Evolutionary conservation across 2,888 invertebrate genomes (phyloP).

Genomic region (Hydrotaea diabolus): DNA sequence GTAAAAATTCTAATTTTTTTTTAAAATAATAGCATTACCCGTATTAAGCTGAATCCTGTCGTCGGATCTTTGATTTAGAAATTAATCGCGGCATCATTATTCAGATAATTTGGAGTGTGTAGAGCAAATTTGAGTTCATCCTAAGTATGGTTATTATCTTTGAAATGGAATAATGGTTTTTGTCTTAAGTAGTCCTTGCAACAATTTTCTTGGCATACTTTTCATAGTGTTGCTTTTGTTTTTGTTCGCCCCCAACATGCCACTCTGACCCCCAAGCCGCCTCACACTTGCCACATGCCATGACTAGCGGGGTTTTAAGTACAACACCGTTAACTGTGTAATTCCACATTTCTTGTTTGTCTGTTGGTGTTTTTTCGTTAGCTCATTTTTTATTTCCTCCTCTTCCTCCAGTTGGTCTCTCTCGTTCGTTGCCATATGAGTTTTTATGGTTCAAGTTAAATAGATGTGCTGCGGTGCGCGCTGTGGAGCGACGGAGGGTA

Average conservation of each 20-base stretch:
- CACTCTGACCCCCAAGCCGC: background rate
- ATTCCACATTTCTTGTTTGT: background rate
- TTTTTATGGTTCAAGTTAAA: slow-evolving; percentile 22
- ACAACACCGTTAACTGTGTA: slow-evolving; percentile 2
- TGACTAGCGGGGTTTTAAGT: background rate
- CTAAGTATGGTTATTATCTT: too few relatives aligned
- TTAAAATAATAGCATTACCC: too few relatives aligned
- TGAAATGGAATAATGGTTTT: too few relatives aligned
- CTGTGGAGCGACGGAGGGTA: background rate
- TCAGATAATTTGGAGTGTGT: too few relatives aligned
- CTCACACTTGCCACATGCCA: background rate
- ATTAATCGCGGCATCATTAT: too few relatives aligned
- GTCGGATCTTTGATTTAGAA: too few relatives aligned
- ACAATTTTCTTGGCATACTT: background rate
- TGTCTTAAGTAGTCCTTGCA: slow-evolving; percentile 6
- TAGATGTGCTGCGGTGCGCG: background rate
- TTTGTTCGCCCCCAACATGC: background rate
- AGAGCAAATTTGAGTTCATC: too few relatives aligned
- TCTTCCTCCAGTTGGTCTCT: background rate
- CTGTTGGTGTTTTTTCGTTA: background rate
- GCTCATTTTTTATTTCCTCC: background rate
- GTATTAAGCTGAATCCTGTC: too few relatives aligned
- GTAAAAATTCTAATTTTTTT: too few relatives aligned
- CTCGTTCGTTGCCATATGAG: slow-evolving; percentile 2
- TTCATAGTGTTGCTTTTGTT: background rate